Evolutionary conservation across 1,140 invertebrate genomes (phyloP), one percentile per base, ranked within the genome.

Genomic region (Sesamia nonagrioides): DNA sequence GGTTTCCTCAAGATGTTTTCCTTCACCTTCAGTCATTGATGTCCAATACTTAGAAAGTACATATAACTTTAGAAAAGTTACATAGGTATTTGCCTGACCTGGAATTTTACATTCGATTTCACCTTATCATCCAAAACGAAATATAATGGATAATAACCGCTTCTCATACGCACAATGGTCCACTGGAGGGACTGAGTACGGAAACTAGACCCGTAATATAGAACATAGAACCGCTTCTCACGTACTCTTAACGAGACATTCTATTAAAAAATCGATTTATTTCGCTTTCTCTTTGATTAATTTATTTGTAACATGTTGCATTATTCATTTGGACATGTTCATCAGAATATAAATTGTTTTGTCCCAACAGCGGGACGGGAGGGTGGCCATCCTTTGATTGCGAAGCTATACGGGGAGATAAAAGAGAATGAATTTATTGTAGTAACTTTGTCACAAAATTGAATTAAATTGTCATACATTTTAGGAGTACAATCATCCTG

Each of bases 311-410:
- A 75, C 56, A 75, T 48, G 37, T 75, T 75, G 72, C 54, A 75
- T 60, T 75, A 75, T 75, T 75, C 56, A 75, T 75, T 48, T 61
- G 54, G 72, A 60, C 54, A 61, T 75, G 72, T 75, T 75, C 72
- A 61, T 61, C 56, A 75, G 54, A 75, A 75, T 75, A 60, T 75
- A 61, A 75, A 75, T 75, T 75, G 72, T 60, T 61, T 60, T 61
- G 72, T 75, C 56, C 72, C 60, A 60, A 75, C 56, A 61, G 13
- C 56, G 7, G 15, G 5, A 40, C 6, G 9, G 15, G 13, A 13
- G n/a, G 54, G 1, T 48, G 37, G 54, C 5, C 17, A 2, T 45
- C 54, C 71, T 45, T 13, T n/a, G 71, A 50, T 50, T 50, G 45
- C 45, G 1, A 40, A 54, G 42, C 63, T 27, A 50, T 68, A 50